Percentiles rank a stretch among this genome's conserved stretches.
Conservation (phyloP, 2,113 vertebrate species). For the Calyptommatus sinebrachiatus region DNA sequence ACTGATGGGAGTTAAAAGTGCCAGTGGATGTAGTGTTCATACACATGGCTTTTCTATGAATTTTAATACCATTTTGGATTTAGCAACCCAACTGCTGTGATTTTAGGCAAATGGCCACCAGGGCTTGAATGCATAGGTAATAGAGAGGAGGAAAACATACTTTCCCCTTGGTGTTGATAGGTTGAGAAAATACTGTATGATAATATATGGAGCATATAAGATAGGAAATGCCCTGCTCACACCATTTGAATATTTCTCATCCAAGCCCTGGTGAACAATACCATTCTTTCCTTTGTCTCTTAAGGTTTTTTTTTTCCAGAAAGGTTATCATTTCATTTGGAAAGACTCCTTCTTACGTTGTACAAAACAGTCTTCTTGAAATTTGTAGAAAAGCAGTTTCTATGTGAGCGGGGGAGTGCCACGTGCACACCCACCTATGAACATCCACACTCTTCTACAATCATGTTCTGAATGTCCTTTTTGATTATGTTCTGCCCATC, state of each 20-base stretch:
- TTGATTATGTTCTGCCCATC: conserved; percentile 98
- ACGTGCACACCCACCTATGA: conserved; percentile 72
- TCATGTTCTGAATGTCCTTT: conserved; percentile 98
- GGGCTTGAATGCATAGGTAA: conserved; percentile 60
- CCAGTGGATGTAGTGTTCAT: conserved; percentile 66
- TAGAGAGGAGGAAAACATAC: conserved; percentile 46
- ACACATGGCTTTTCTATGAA: conserved; percentile 71
- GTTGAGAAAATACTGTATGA: conserved; percentile 51
- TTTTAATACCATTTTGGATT: conserved; percentile 63
- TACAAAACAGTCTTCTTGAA: conserved; percentile 48
- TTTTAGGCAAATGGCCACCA: conserved; percentile 60
- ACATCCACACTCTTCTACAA: conserved; percentile 97
- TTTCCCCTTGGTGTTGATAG: conserved; percentile 52
- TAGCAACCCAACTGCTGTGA: conserved; percentile 54
- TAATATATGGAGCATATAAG: conserved; percentile 58
- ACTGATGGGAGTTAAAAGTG: conserved; percentile 50
- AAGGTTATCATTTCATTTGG: conserved; percentile 50
- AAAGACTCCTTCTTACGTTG: conserved; percentile 59
- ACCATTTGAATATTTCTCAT: conserved; percentile 51
- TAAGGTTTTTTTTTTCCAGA: conserved; percentile 40
- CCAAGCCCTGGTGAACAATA: conserved; percentile 60
- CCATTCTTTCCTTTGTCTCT: conserved; percentile 60
- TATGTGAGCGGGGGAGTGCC: accelerated
- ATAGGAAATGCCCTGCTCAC: conserved; percentile 53
- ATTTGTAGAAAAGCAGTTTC: conserved; percentile 17